A percentile compares a stretch with the other conserved stretches of the same genome.
These are phyloP conservation scores for Copsychus sechellarum DNA, from an alignment of 2,113 vertebrate genomes.

Conservation along the genomic window DNA sequence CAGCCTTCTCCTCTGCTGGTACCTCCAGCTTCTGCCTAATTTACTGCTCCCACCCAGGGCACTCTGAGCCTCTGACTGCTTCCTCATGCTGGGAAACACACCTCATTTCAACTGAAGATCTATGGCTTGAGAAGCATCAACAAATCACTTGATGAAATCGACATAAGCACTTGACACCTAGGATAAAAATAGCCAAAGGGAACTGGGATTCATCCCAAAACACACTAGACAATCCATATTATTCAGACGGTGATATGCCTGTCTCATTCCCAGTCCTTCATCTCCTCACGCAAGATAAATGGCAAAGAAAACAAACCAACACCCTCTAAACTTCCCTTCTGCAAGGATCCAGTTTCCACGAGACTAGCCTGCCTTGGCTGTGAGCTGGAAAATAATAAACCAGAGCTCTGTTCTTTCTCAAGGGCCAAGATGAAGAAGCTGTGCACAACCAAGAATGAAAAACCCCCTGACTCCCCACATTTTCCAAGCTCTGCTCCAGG, in stretches of 20 bases:
- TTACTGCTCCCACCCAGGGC: background rate
- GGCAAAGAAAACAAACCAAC: slow-evolving; percentile 6
- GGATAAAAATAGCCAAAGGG: slow-evolving; percentile 11
- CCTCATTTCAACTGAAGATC: background rate
- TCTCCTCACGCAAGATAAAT: background rate
- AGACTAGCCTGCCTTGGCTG: background rate
- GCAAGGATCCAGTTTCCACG: background rate
- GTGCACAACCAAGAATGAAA: background rate
- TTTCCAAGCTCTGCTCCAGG: slow-evolving; percentile 8
- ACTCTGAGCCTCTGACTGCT: background rate
- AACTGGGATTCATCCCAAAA: slow-evolving; percentile 3
- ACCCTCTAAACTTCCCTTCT: background rate
- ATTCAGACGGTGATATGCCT: background rate
- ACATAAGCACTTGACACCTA: background rate
- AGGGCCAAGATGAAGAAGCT: background rate
- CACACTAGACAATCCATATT: background rate
- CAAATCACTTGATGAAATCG: background rate
- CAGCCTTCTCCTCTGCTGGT: background rate
- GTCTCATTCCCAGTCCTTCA: background rate
- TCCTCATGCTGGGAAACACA: background rate
- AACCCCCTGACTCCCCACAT: background rate
- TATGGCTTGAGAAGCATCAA: background rate
- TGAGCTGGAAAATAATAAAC: background rate
- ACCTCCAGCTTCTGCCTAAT: background rate
- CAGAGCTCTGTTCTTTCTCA: background rate